Base-by-base conservation (phyloP, 2,888 invertebrate species). In the Petrophora chlorosata region DNA sequence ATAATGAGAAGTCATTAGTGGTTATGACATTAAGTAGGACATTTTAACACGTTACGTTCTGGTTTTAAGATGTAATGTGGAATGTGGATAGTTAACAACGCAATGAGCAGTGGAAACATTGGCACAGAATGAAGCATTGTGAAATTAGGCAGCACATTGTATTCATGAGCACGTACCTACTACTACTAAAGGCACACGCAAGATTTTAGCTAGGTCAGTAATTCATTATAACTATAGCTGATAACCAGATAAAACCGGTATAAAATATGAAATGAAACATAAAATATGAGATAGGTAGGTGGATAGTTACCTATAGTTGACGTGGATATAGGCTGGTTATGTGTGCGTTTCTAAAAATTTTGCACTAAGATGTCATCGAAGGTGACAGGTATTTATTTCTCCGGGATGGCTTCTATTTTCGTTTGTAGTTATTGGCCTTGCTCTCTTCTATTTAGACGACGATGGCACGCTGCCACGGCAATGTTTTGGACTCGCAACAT, bases 361-460 rank as follows among this genome's bases (percentile, higher is more conserved):
- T 29, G 15, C 7, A 45, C 17, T 16, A 32, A 25, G 8, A 26
- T 14, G 25, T 38, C 39, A 30, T 23, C 16, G 23, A 28, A 42
- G 42, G 45, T 36, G 50, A 51, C 51, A 53, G 53, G 53, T 56
- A 53, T 47, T n/a, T n/a, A n/a, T n/a, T n/a, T n/a, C 38, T 36
- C 30, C 17, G 23, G 12, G 23, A 38, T 48, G 64, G 67, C 66
- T 53, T 70, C 72, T 84, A 83, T 85, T 84, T 85, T 77, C 67
- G 74, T 75, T 73, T 74, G 76, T 72, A 73, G 80, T 79, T 77
- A 79, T 73, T 84, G 85, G 79, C 89, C 90, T 88, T 89, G 89
- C 65, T 67, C 59, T 65, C 64, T 65, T 81, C 81, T 83, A 83
- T 85, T 87, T 81, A 56, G 72, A 74, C 52, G 59, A 42, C 53